Percentiles rank a stretch among this genome's conserved stretches.
These are phyloP conservation scores for Notiomystis cincta DNA, from an alignment of 2,113 vertebrate species.

Conservation along the genomic window DNA sequence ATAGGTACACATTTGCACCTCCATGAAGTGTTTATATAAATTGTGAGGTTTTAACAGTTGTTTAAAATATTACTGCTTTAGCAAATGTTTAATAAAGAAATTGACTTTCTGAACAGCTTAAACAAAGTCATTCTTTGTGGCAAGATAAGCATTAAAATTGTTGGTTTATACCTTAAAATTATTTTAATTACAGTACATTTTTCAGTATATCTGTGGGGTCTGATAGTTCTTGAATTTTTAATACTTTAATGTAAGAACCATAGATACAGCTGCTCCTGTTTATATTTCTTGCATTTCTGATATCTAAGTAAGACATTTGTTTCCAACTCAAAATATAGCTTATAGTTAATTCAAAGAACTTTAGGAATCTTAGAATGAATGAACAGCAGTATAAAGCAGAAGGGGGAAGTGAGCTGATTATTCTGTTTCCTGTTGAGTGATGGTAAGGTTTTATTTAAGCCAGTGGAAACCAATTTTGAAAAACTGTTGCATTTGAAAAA, in stretches of 20 bases:
- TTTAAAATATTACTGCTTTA: neutral
- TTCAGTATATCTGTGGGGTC: neutral
- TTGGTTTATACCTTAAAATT: neutral
- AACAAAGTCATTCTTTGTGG: neutral
- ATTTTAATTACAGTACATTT: neutral
- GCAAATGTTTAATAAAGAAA: neutral
- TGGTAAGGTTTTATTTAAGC: neutral
- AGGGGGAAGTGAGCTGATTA: neutral
- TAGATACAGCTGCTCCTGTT: neutral
- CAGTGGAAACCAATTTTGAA: neutral
- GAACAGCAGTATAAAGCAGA: neutral
- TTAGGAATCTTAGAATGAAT: neutral
- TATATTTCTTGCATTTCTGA: neutral
- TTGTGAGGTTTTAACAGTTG: neutral
- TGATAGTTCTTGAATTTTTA: neutral
- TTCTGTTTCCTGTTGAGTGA: neutral
- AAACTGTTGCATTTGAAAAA: neutral
- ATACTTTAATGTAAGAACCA: neutral
- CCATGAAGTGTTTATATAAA: neutral
- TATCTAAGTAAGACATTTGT: neutral
- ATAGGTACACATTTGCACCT: neutral
- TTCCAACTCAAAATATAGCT: neutral
- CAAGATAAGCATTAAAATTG: neutral
- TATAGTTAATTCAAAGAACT: neutral
- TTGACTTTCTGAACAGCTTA: neutral